Percentiles rank a stretch among this genome's conserved stretches.
Conservation (phyloP, 2,113 vertebrate genomes). For the Zapus hudsonius region DNA sequence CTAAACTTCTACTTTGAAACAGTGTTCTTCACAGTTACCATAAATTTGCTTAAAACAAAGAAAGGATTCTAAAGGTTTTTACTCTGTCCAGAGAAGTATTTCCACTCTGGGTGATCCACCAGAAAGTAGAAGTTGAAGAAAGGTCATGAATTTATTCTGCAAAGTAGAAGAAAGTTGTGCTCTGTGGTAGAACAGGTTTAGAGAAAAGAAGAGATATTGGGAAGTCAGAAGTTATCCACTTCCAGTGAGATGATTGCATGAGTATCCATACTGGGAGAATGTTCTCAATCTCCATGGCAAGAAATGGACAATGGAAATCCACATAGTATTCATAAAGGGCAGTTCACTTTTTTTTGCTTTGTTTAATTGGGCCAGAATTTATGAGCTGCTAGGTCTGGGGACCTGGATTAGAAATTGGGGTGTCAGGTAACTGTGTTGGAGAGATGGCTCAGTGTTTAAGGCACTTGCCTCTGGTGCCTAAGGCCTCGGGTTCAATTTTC, state of each 20-base stretch:
- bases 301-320: neutral
- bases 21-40: neutral
- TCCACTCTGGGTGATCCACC: neutral
- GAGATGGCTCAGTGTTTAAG: too few species aligned
- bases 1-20: neutral
- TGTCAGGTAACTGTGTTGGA: too few species aligned
- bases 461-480: too few species aligned
- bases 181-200: neutral
- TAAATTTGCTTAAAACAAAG: neutral
- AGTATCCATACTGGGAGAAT: neutral
- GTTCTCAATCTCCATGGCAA: neutral
- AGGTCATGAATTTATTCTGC: neutral
- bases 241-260: neutral
- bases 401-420: neutral
- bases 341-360: neutral
- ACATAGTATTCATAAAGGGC: neutral
- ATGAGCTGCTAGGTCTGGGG: neutral
- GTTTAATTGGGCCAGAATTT: neutral
- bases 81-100: neutral
- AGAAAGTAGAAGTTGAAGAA: neutral
- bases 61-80: neutral
- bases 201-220: neutral
- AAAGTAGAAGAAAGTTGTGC: neutral
- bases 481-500: too few species aligned
- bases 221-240: neutral